phyloP scores from a whole-genome alignment of 2,113 vertebrate species.

The Notechis scutatus region DNA sequence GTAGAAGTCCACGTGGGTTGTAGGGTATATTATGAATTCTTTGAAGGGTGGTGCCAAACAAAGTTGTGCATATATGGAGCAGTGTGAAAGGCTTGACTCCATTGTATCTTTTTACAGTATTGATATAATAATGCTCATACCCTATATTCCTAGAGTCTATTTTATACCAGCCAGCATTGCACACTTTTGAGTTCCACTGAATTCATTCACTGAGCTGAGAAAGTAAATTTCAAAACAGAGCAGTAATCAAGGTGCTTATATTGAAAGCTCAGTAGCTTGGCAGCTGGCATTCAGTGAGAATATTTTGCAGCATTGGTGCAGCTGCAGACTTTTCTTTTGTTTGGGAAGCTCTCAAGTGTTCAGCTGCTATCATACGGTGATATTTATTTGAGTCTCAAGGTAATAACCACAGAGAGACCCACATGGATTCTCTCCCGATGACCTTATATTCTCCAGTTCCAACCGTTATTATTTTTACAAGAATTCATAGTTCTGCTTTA shows the following conservation, averaged over 20 bases:
- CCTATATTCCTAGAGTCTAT: neutral
- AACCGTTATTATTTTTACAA: constrained; percentile 20
- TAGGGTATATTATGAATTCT: neutral
- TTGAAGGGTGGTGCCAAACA: neutral
- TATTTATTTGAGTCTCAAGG: constrained; percentile 24
- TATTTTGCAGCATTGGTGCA: neutral
- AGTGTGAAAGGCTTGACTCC: neutral
- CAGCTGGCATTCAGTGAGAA: constrained; percentile 13
- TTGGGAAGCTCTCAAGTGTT: constrained; percentile 4
- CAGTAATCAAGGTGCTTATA: neutral
- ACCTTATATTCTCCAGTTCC: constrained; percentile 27
- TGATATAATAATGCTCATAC: neutral
- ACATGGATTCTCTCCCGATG: neutral
- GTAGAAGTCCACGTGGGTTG: neutral
- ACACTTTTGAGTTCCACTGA: neutral
- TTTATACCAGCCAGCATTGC: neutral
- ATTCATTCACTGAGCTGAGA: neutral
- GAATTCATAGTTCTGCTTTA: neutral
- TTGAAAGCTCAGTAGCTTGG: neutral
- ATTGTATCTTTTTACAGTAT: neutral
- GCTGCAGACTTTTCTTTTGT: neutral
- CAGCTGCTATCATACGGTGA: neutral
- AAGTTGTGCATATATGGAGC: no score
- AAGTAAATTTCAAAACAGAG: neutral
- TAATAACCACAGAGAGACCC: neutral